Evolutionary conservation across 2,888 invertebrate genomes (phyloP).

Genomic region (Parascotia fuliginaria): DNA sequence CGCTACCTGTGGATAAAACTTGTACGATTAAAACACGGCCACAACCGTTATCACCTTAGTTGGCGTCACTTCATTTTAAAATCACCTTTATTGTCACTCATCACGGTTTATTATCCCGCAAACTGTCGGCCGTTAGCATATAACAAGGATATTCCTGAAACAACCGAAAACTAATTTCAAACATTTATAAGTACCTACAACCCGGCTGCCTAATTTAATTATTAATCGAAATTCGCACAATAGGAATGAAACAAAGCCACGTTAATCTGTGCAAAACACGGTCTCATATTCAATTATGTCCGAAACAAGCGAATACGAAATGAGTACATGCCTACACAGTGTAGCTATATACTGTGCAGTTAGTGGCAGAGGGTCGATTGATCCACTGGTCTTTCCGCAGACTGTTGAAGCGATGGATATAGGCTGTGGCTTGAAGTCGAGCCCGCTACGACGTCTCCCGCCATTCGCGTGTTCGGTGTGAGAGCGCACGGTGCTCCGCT

Average conservation of each 20-base stretch:
- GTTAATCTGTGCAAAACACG: conserved; percentile 58
- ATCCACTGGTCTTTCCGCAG: conserved; percentile 28
- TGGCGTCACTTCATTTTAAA: conserved; percentile 5
- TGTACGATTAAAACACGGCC: conserved; percentile 8
- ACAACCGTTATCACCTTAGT: conserved; percentile 6
- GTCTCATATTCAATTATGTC: conserved; percentile 62
- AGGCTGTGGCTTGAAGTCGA: conserved; percentile 32
- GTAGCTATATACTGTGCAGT: conserved; percentile 19
- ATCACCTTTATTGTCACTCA: conserved; percentile 2
- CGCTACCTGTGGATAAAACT: conserved; percentile 4
- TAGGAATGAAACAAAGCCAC: conserved; percentile 56
- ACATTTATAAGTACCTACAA: conserved; percentile 44
- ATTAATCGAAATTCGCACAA: conserved; percentile 54
- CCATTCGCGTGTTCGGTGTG: conserved; percentile 63
- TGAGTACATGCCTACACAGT: conserved; percentile 40
- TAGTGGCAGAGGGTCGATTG: conserved; percentile 36
- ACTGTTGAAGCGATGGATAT: conserved; percentile 23
- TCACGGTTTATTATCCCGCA: conserved; percentile 16
- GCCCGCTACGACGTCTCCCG: conserved; percentile 42
- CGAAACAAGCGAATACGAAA: conserved; percentile 51
- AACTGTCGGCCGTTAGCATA: conserved; percentile 15
- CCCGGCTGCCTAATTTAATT: conserved; percentile 50
- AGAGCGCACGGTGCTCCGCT: conserved; percentile 65
- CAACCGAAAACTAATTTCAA: conserved; percentile 48
- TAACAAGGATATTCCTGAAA: conserved; percentile 25